A percentile compares a stretch with the other conserved stretches of the same genome.
These are phyloP conservation scores for Argyra leucocephala DNA, from an alignment of 2,888 invertebrate species.

Conservation along the genomic window DNA sequence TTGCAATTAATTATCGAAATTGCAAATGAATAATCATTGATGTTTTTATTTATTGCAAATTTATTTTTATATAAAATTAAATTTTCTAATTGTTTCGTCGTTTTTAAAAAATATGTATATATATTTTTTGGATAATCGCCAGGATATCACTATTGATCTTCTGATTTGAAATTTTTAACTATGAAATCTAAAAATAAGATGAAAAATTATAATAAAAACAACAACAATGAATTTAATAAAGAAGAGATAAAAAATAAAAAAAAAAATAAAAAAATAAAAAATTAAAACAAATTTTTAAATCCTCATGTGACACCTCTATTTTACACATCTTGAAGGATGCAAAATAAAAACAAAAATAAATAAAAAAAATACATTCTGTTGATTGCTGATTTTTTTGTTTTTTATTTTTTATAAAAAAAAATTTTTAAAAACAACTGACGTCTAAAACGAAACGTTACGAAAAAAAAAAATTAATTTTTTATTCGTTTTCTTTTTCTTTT, in stretches of 20 bases:
- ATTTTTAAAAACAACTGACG: too few relatives aligned
- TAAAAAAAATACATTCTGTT: not conserved
- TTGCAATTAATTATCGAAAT: constrained; percentile 3
- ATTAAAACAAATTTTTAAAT: not conserved
- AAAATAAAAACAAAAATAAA: not conserved
- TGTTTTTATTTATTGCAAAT: not conserved
- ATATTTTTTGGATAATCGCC: not conserved
- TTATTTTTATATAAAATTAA: not conserved
- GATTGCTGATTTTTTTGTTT: not conserved
- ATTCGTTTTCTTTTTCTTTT: too few relatives aligned
- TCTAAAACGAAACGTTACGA: too few relatives aligned
- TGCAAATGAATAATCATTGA: constrained; percentile 4
- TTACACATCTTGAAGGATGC: not conserved
- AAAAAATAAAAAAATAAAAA: too few relatives aligned
- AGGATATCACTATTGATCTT: not conserved
- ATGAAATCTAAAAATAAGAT: not conserved
- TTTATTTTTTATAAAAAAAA: too few relatives aligned
- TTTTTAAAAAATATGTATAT: constrained; percentile 1
- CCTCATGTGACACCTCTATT: not conserved
- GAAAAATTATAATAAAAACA: too few relatives aligned
- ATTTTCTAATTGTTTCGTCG: constrained; percentile 2
- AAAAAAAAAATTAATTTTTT: not conserved
- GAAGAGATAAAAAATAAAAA: too few relatives aligned
- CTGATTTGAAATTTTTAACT: not conserved
- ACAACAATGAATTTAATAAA: too few relatives aligned